Evolutionary conservation across 2,888 invertebrate species (phyloP).

Genomic region (Cryptosula pallasiana): DNA sequence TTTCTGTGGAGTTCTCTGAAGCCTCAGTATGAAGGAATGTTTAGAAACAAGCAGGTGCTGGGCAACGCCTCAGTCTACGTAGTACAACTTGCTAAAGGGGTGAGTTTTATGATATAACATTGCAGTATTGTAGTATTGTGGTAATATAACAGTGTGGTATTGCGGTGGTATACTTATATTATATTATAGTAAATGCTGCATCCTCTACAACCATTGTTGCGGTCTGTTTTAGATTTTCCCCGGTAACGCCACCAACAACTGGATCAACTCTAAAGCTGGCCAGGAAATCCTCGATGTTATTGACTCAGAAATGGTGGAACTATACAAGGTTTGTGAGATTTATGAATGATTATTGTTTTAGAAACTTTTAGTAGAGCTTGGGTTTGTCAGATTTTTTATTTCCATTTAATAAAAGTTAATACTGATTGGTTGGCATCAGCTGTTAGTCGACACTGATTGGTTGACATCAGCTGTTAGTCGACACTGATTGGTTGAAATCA

Average conservation of each 20-base stretch:
- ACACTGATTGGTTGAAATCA: too few species aligned
- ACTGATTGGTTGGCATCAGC: too few species aligned
- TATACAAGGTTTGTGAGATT: background rate
- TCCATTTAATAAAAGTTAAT: too few species aligned
- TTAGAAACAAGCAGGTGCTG: background rate
- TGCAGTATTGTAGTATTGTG: too few species aligned
- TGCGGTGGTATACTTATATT: too few species aligned
- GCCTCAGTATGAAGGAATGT: background rate
- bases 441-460: too few species aligned
- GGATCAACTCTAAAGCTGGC: background rate
- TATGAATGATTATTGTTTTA: too few species aligned
- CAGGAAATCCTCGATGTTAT: background rate
- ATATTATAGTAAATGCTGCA: background rate
- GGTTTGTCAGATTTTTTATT: too few species aligned
- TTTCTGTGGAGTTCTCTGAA: background rate
- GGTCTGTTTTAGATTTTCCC: background rate
- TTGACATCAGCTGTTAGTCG: too few species aligned
- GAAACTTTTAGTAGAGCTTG: too few species aligned
- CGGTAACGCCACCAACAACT: background rate
- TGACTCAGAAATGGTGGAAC: background rate
- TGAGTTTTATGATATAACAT: background rate
- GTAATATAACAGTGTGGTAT: too few species aligned
- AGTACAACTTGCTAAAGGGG: background rate
- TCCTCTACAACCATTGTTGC: background rate
- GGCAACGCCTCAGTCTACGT: background rate